Evolutionary conservation across 2,797 vertebrate genomes (phyloP).

Genomic region (Champsocephalus gunnari): DNA sequence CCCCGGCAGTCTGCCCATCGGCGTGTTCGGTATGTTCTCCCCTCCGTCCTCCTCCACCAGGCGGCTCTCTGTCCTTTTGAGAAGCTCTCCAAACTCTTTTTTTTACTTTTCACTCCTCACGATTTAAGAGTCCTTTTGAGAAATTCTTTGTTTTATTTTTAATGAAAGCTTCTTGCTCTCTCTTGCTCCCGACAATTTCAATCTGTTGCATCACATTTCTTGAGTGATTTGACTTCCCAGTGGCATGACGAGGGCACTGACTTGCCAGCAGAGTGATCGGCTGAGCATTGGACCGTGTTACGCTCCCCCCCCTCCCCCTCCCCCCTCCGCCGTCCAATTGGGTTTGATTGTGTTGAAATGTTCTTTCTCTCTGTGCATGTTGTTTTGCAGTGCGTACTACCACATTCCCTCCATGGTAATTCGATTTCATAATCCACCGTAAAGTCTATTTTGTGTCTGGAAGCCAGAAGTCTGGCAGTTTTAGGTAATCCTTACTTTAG

Average conservation of each 20-base stretch:
- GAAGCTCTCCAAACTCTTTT: not conserved
- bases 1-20: constrained; percentile 91
- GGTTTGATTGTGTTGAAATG: constrained; percentile 16
- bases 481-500: constrained; percentile 46
- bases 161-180: not conserved
- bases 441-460: constrained; percentile 42
- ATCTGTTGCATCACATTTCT: constrained; percentile 36
- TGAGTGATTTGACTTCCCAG: constrained; percentile 12
- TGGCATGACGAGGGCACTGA: constrained; percentile 30
- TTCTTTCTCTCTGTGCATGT: constrained; percentile 59
- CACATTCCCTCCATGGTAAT: constrained; percentile 22
- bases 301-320: constrained; percentile 18
- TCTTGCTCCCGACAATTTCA: constrained; percentile 25
- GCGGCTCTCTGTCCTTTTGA: not conserved
- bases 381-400: constrained; percentile 7
- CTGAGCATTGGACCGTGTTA: constrained; percentile 36
- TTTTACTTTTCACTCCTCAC: not conserved
- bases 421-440: constrained; percentile 48
- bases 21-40: constrained; percentile 93
- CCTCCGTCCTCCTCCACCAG: constrained; percentile 26
- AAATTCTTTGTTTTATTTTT: not conserved
- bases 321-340: constrained; percentile 15
- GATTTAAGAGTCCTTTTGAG: constrained; percentile 9
- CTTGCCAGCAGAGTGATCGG: constrained; percentile 39
- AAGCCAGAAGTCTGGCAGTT: constrained; percentile 37